Evolutionary conservation across 2,888 invertebrate genomes (phyloP).

Genomic region (Hypena proboscidalis): DNA sequence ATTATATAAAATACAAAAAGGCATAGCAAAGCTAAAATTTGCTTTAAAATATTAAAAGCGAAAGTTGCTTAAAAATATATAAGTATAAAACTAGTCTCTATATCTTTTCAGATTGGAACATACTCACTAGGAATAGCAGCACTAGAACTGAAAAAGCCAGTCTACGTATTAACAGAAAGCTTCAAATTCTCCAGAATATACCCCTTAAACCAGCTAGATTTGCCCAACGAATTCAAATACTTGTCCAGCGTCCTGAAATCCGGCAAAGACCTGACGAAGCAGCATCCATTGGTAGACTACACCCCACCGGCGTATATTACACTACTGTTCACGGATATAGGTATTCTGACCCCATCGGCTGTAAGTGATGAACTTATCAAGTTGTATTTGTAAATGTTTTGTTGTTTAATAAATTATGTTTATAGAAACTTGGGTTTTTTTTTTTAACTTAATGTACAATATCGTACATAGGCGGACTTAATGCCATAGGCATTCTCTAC

Average conservation of each 20-base stretch:
- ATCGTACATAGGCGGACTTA: too few species aligned
- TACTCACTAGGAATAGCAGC: slow-evolving; percentile 94
- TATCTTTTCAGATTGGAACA: slow-evolving; percentile 88
- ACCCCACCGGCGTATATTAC: slow-evolving; percentile 98
- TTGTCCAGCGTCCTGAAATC: slow-evolving; percentile 80
- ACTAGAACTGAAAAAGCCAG: slow-evolving; percentile 95
- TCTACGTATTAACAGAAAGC: slow-evolving; percentile 98
- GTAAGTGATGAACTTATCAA: slow-evolving; percentile 99
- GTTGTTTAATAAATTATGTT: slow-evolving; percentile 18
- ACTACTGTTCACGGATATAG: slow-evolving; percentile 97
- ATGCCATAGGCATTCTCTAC: too few species aligned
- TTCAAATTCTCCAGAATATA: slow-evolving; percentile 98
- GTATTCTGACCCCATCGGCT: slow-evolving; percentile 97
- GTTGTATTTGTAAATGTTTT: slow-evolving; percentile 91
- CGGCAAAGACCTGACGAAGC: slow-evolving; percentile 77
- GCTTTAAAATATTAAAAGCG: too few species aligned
- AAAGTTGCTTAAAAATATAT: too few species aligned
- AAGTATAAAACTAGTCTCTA: background rate
- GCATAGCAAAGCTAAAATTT: too few species aligned
- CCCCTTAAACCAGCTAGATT: slow-evolving; percentile 96
- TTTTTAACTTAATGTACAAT: too few species aligned
- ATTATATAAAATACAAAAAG: too few species aligned
- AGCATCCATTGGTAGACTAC: slow-evolving; percentile 97
- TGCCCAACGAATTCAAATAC: slow-evolving; percentile 94
- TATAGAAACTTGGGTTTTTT: background rate